Percentiles rank a stretch among this genome's conserved stretches.
Conservation (phyloP, 1,140 invertebrate genomes). For the Drosophila willistoni region DNA sequence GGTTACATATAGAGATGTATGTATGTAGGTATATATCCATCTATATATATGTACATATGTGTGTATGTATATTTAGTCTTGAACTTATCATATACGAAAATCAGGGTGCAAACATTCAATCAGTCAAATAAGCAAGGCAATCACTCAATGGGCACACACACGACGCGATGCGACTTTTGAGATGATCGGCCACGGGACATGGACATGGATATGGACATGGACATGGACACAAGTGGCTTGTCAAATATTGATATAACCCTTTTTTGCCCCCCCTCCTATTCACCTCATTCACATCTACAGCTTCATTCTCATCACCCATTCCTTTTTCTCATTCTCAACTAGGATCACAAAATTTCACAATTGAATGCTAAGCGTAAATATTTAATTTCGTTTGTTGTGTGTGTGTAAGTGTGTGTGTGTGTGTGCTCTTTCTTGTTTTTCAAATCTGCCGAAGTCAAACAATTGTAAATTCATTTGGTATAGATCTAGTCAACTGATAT, state of each 20-base stretch:
- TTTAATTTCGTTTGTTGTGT: conserved; percentile 57
- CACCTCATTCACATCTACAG: background rate
- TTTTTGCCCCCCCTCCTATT: conserved; percentile 4
- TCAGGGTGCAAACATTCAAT: conserved; percentile 59
- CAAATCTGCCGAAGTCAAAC: conserved; percentile 4
- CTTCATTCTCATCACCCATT: background rate
- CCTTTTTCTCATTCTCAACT: conserved; percentile 3
- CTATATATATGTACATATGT: background rate
- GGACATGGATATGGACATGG: background rate
- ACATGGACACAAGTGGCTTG: conserved; percentile 54
- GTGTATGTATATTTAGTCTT: conserved; percentile 1
- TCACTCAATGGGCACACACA: conserved; percentile 72
- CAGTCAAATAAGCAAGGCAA: conserved; percentile 63
- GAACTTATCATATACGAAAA: conserved; percentile 55
- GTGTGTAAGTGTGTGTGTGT: conserved; percentile 2
- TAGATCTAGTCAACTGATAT: conserved; percentile 52
- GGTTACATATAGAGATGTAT: background rate
- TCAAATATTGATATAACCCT: conserved; percentile 70
- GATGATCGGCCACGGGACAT: background rate
- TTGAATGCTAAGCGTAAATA: conserved; percentile 64
- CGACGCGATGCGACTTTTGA: background rate
- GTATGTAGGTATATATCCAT: background rate
- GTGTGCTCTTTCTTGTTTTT: background rate
- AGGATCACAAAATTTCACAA: conserved; percentile 59
- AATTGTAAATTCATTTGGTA: conserved; percentile 35